Evolutionary conservation across 2,113 vertebrate genomes (phyloP).

Genomic region (Oostethus manadensis): DNA sequence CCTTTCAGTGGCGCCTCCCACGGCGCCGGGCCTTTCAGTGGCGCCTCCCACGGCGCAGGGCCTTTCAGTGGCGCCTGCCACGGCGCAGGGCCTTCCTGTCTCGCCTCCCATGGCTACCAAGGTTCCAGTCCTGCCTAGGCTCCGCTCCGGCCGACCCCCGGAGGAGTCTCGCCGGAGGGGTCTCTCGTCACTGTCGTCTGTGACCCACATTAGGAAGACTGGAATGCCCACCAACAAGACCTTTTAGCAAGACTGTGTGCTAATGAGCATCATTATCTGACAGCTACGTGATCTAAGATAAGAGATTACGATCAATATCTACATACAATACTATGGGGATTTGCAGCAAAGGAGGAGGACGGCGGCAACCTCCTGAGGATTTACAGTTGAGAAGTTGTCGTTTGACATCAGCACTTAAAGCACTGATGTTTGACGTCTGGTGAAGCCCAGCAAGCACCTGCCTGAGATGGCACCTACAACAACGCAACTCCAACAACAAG

Average conservation of each 20-base stretch:
- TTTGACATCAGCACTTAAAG: slow-evolving; percentile 16
- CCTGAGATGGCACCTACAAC: slow-evolving; percentile 13
- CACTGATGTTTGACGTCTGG: not conserved
- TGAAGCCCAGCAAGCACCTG: slow-evolving; percentile 14
- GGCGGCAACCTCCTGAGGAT: slow-evolving; percentile 5
- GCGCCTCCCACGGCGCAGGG: too few relatives aligned
- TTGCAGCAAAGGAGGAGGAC: not conserved
- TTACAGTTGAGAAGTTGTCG: slow-evolving; percentile 6
- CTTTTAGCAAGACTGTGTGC: not conserved
- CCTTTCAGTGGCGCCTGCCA: too few relatives aligned
- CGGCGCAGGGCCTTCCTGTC: too few relatives aligned
- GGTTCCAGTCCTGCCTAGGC: too few relatives aligned
- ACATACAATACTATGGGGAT: not conserved
- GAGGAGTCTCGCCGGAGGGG: too few relatives aligned
- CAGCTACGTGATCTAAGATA: slow-evolving; percentile 1
- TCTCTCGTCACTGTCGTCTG: too few relatives aligned
- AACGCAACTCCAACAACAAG: slow-evolving; percentile 2
- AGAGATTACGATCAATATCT: slow-evolving; percentile 12
- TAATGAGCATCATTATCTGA: not conserved
- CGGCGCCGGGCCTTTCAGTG: too few relatives aligned
- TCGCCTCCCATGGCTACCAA: too few relatives aligned
- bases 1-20: too few relatives aligned
- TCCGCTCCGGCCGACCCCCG: too few relatives aligned
- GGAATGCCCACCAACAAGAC: slow-evolving; percentile 10
- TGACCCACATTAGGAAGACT: slow-evolving; percentile 7